Base-by-base conservation (phyloP, 2,797 vertebrate species). In the Hipposideros larvatus region DNA sequence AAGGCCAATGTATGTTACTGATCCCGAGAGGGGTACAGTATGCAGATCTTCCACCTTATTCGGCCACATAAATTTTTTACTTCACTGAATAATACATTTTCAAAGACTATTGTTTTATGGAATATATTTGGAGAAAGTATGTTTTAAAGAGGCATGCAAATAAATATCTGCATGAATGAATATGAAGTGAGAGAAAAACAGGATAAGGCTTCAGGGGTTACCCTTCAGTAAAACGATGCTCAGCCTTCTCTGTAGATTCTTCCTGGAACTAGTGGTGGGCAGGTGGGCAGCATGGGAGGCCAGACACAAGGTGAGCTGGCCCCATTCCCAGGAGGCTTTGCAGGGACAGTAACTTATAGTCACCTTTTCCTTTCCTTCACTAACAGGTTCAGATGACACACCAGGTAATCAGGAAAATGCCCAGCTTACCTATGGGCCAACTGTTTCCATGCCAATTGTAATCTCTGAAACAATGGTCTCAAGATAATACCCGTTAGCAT, bases 401-500 rank as follows among this genome's bases (percentile, higher is more conserved):
- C 55, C 1, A 70, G 9, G 22, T 90, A 78, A 55, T 65, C 22
- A 77, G 41, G 61, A 68, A 82, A 77, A 82, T 34, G 80, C 2
- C 34, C 26, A 28, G 37, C 46, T 77, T 22, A 46, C 37, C 31
- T 28, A 1, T 24, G 18, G 61, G n/a, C 46, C 31, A 16, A 19
- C 55, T 34, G n/a, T 66, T 78, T 24, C 41, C 46, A 53, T 2
- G 65, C 21, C 70, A 79, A 21, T 70, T 57, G 28, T 78, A 16
- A 95, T 83, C 21, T 91, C 90, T 84, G 70, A 93, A 87, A 57
- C 65, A 68, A 9, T 90, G 57, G 6, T 87, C 71, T 90, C 66
- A 34, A 63, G 22, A 53, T 46, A 79, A n/a, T 85, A 75, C 51
- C 8, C 53, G 46, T 53, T 70, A 43, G 5, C 48, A 63, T 34